phyloP scores from a whole-genome alignment of 92 coral and sea anemone genomes.

The Pocillopora meandrina region DNA sequence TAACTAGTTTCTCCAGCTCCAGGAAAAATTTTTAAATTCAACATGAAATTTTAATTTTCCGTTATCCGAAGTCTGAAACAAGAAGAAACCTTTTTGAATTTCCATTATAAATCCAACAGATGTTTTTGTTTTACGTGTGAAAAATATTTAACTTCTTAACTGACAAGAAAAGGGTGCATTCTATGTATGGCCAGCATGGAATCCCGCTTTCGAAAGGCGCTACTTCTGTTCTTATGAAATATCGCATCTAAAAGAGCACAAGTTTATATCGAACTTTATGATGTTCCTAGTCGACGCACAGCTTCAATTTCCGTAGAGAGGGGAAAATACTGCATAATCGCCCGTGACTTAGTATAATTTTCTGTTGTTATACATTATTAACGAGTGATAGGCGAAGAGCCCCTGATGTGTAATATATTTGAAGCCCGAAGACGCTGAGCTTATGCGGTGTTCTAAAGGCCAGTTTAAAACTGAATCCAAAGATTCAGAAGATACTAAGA shows the following conservation, averaged over 20 bases:
- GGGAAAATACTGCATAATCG: background rate
- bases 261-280: background rate
- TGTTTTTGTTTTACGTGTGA: conserved; percentile 28
- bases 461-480: background rate
- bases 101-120: background rate
- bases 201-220: background rate
- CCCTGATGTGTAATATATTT: background rate
- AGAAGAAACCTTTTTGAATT: conserved; percentile 11
- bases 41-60: too few relatives aligned
- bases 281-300: background rate
- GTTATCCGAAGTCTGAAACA: background rate
- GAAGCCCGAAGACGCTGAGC: background rate
- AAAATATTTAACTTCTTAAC: conserved; percentile 22
- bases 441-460: background rate
- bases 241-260: too few relatives aligned
- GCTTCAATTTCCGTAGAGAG: background rate
- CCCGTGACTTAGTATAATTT: background rate
- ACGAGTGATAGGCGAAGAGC: background rate
- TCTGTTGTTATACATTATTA: background rate
- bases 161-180: background rate
- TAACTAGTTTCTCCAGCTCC: background rate
- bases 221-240: background rate
- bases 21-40: too few relatives aligned
- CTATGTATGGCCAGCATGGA: background rate
- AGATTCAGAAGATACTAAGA: background rate